Percentiles rank a stretch among this genome's conserved stretches.
phyloP scores from a whole-genome alignment of 2,113 vertebrate species.

The Hippocampus zosterae region DNA sequence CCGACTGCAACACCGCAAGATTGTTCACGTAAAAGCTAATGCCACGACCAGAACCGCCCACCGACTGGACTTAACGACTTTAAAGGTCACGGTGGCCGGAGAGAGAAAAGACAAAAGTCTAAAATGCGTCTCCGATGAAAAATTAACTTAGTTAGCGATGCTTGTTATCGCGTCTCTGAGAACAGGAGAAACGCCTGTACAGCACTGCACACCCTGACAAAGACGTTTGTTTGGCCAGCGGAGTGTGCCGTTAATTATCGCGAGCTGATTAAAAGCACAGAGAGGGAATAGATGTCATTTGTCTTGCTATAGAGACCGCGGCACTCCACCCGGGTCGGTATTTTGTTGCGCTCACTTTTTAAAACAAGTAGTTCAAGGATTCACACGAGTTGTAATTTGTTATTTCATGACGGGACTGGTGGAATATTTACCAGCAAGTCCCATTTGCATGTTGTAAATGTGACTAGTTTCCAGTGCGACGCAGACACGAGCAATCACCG shows the following conservation, averaged over 20 bases:
- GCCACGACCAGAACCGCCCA: slow-evolving; percentile 58
- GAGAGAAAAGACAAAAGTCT: slow-evolving; percentile 23
- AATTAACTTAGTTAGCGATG: slow-evolving; percentile 78
- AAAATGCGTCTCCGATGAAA: slow-evolving; percentile 37
- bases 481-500: too few species aligned
- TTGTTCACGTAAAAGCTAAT: slow-evolving; percentile 82
- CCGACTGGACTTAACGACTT: slow-evolving; percentile 83
- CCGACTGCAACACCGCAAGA: slow-evolving; percentile 82
- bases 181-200: slow-evolving; percentile 75
- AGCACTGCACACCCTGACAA: slow-evolving; percentile 76
- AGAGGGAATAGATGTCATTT: slow-evolving; percentile 71
- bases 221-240: slow-evolving; percentile 80
- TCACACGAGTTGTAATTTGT: neutral
- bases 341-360: slow-evolving; percentile 16
- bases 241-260: slow-evolving; percentile 79
- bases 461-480: too few species aligned
- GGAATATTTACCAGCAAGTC: too few species aligned
- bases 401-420: neutral
- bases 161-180: slow-evolving; percentile 79
- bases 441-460: too few species aligned
- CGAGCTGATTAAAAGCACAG: slow-evolving; percentile 72
- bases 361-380: neutral
- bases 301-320: slow-evolving; percentile 64
- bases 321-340: slow-evolving; percentile 57
- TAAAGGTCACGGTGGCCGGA: slow-evolving; percentile 26